Percentiles rank a stretch among this genome's conserved stretches.
These are phyloP conservation scores for Micoletzkya japonica DNA, from an alignment of 2,888 invertebrate species.

Conservation along the genomic window DNA sequence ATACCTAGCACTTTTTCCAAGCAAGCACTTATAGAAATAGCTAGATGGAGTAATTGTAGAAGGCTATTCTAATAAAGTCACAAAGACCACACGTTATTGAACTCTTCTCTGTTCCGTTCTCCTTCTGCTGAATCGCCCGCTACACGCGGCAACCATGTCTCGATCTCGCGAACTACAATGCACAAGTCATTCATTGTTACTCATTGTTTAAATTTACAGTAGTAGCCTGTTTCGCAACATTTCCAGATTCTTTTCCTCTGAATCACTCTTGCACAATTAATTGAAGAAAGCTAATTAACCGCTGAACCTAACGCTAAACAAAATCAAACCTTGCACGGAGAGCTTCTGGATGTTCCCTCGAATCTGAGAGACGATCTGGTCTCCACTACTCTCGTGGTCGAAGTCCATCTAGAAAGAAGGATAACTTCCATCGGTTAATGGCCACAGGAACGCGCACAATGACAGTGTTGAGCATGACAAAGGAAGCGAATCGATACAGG, in stretches of 20 bases:
- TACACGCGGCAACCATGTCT: constrained; percentile 36
- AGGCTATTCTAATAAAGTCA: not conserved
- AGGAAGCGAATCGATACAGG: not conserved
- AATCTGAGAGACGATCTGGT: constrained; percentile 37
- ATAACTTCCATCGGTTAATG: constrained; percentile 1
- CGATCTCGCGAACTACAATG: constrained; percentile 35
- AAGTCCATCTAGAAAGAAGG: constrained; percentile 39
- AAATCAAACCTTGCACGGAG: constrained; percentile 41
- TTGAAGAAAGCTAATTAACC: too few relatives aligned
- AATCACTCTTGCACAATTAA: too few relatives aligned
- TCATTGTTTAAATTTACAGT: too few relatives aligned
- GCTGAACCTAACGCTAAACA: too few relatives aligned
- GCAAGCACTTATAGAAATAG: too few relatives aligned
- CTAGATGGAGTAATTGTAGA: too few relatives aligned
- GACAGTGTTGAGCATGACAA: not conserved
- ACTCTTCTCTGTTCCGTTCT: constrained; percentile 39
- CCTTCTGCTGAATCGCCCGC: constrained; percentile 39
- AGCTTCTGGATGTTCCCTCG: constrained; percentile 45
- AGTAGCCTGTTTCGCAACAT: too few relatives aligned
- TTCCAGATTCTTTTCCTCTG: too few relatives aligned
- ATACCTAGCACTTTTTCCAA: not conserved
- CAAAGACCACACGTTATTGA: constrained; percentile 36
- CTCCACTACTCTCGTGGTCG: constrained; percentile 37
- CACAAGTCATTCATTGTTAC: too few relatives aligned
- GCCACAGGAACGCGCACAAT: constrained; percentile 3